Base-by-base conservation (phyloP, 2,113 vertebrate genomes). In the Spilogale gracilis region DNA sequence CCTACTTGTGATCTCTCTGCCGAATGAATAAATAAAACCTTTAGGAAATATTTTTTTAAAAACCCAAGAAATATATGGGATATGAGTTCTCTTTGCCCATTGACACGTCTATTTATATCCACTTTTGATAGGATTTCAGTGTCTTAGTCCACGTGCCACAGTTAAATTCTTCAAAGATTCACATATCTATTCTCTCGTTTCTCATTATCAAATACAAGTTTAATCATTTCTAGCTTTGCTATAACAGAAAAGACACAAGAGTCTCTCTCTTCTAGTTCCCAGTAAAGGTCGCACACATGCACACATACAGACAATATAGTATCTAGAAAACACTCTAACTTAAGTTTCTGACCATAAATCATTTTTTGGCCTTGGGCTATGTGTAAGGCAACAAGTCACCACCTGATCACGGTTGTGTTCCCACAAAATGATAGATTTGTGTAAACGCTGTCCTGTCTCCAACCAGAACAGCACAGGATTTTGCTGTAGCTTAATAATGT, bases 181-280 rank as follows among this genome's bases (percentile, higher is more conserved):
- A 21, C 6, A 76, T 43, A 80, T 30, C 94, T 48, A 30, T 67
- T n/a, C 30, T 58, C 25, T 82, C 43, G 61, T 76, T 71, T 67
- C 65, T 58, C 82, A 32, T n/a, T 38, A 45, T 32, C 50, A 52
- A 67, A 52, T 65, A 17, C 58, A 65, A 67, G 7, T 91, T 63
- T 67, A 90, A 20, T 5, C 30, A 74, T 95, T 93, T 90, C 94
- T 80, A 85, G n/a, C 69, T 93, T 89, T 50, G 43, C 2, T 38
- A 5, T 48, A 25, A 43, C 1, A 87, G 23, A 73, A 87, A 67
- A 79, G 25, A 9, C 32, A 5, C 9, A 86, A 60, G 38, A 58
- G 38, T 71, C 52, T 52, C 5, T 56, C 52, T 89, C 48, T 71
- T 87, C 6, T 81, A 3, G 27, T 54, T 73, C 32, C 10, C 74